A percentile compares a stretch with the other conserved stretches of the same genome.
Evolutionary conservation across 1,140 invertebrate species (phyloP).

Genomic region (Sminthurinus signatus): DNA sequence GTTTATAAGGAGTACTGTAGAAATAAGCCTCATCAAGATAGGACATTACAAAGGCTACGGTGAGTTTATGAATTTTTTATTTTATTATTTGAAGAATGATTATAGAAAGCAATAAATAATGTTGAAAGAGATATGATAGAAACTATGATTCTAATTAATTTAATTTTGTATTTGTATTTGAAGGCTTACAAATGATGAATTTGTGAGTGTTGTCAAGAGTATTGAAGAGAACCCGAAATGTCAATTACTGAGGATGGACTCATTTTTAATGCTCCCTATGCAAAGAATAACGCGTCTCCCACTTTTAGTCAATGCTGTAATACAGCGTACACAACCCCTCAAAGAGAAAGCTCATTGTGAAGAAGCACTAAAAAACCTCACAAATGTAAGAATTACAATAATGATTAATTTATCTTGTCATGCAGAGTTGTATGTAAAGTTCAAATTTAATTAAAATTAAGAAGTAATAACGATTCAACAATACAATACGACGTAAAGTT

Average conservation of each 20-base stretch:
- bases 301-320: slow-evolving; percentile 38
- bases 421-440: no score
- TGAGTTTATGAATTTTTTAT: no score
- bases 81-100: no score
- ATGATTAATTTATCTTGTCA: no score
- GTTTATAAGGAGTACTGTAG: no score
- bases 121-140: no score
- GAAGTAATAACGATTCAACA: no score
- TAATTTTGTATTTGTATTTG: no score
- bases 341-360: slow-evolving; percentile 37
- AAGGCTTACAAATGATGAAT: slow-evolving; percentile 32
- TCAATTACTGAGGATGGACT: slow-evolving; percentile 31
- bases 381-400: slow-evolving; percentile 39
- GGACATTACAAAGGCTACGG: slow-evolving; percentile 32
- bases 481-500: no score
- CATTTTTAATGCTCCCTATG: slow-evolving; percentile 40
- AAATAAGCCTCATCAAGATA: slow-evolving; percentile 41
- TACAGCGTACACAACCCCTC: slow-evolving; percentile 30
- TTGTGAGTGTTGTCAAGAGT: slow-evolving; percentile 29
- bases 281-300: slow-evolving; percentile 39
- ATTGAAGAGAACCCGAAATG: slow-evolving; percentile 33
- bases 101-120: no score
- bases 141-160: no score
- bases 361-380: slow-evolving; percentile 36
- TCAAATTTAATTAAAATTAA: no score